phyloP scores from a whole-genome alignment of 2,113 vertebrate species.

The Ailuropoda melanoleuca region DNA sequence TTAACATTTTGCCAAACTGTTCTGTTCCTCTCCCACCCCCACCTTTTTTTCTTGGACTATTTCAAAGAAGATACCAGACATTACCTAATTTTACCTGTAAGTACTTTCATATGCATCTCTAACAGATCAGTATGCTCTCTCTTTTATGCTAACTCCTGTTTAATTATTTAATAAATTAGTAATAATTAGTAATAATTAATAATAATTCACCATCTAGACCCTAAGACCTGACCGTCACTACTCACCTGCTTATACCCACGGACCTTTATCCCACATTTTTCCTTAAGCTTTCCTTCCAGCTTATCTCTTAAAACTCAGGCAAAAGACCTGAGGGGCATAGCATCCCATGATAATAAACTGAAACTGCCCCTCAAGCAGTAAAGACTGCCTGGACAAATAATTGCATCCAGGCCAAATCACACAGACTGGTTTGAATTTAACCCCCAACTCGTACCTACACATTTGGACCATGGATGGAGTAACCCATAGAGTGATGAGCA shows the following conservation, averaged over 20 bases:
- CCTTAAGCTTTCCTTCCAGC: not conserved
- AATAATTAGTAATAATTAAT: not conserved
- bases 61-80: constrained; percentile 19
- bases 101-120: not conserved
- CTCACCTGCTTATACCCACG: not conserved
- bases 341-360: not conserved
- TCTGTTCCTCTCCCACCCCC: not conserved
- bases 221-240: not conserved
- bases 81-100: not conserved
- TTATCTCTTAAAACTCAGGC: not conserved
- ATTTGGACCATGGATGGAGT: not conserved
- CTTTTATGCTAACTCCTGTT: not conserved
- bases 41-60: not conserved
- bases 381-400: not conserved
- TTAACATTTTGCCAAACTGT: not conserved
- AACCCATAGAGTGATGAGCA: not conserved
- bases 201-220: not conserved
- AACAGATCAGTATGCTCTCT: not conserved
- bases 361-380: not conserved
- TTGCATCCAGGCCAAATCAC: not conserved
- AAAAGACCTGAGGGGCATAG: not conserved
- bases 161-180: not conserved
- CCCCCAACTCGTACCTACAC: not conserved
- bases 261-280: not conserved
- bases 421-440: not conserved